Conservation (phyloP, 2,888 invertebrate species). For the Crematogaster levior region DNA sequence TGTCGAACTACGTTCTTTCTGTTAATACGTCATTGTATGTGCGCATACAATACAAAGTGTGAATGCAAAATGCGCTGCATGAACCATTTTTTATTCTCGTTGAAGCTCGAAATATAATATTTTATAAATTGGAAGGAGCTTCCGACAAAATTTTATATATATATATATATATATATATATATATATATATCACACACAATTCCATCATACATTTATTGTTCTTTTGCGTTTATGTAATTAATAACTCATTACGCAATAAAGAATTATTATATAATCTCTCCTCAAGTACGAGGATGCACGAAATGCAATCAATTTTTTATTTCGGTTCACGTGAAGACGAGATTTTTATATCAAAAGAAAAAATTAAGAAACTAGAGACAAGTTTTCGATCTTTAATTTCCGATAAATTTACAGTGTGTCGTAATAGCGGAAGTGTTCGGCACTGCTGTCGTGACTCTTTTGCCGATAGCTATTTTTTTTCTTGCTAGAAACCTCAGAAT, state of each 20-base stretch:
- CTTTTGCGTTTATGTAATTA: neutral
- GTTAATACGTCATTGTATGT: neutral
- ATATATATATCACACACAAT: neutral
- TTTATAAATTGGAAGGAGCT: neutral
- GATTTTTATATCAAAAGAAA: neutral
- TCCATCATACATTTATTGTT: neutral
- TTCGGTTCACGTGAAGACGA: neutral
- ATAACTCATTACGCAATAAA: neutral
- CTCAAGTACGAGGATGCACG: neutral
- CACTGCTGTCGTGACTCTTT: slow-evolving; percentile 20
- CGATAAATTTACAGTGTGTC: neutral
- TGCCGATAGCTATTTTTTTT: neutral
- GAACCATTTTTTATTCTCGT: neutral
- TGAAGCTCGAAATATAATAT: neutral
- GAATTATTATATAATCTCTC: slow-evolving; percentile 3
- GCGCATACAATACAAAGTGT: neutral
- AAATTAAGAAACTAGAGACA: neutral
- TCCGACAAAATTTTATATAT: neutral
- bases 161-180: no score
- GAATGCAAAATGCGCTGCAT: neutral
- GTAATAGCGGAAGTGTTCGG: neutral
- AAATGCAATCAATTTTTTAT: neutral
- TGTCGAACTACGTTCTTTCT: neutral
- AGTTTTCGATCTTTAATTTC: neutral
- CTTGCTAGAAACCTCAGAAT: neutral